phyloP scores from a whole-genome alignment of 2,113 vertebrate genomes.

The Camelus dromedarius region DNA sequence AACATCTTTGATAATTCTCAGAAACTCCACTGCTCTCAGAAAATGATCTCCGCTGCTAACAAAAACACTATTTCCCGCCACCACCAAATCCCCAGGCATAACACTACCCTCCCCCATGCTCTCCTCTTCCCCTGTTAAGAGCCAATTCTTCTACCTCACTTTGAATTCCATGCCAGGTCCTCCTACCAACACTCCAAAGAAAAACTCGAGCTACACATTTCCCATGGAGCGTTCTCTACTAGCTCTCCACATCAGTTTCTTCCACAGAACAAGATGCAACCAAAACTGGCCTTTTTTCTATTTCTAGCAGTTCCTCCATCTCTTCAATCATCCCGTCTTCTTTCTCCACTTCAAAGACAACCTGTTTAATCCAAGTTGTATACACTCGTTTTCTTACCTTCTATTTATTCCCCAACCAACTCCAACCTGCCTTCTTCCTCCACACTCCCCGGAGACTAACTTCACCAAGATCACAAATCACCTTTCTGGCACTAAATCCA shows the following conservation, averaged over 20 bases:
- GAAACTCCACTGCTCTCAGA: constrained; percentile 10
- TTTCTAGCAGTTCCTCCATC: background rate
- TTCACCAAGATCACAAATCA: constrained; percentile 39
- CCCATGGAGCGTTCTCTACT: background rate
- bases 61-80: background rate
- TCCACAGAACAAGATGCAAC: background rate
- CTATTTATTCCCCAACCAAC: background rate
- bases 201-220: background rate
- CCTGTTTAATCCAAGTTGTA: background rate
- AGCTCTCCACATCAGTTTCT: background rate
- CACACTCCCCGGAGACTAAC: background rate
- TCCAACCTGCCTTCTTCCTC: background rate
- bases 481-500: background rate
- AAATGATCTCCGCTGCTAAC: constrained; percentile 3
- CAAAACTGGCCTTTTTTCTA: background rate
- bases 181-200: background rate
- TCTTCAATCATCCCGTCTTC: background rate
- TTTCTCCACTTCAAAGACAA: constrained; percentile 39
- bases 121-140: background rate
- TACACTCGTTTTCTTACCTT: background rate
- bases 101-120: background rate
- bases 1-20: background rate
- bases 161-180: background rate
- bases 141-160: background rate
- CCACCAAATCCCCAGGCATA: background rate